Base-by-base conservation (phyloP, 2,888 invertebrate species). In the Ceriagrion tenellum region DNA sequence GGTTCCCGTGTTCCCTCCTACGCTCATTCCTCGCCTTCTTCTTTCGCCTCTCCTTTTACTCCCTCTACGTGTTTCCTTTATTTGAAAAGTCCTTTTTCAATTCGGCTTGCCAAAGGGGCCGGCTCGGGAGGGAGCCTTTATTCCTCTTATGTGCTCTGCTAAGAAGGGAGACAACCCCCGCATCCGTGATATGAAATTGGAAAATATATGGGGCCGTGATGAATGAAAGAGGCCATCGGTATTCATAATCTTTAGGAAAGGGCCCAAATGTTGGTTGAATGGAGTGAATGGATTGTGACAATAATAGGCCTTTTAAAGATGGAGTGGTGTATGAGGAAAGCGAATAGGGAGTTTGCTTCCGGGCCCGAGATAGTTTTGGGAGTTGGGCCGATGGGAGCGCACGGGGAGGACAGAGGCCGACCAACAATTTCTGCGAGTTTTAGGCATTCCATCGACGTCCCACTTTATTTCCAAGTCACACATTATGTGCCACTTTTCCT, bases 191-290 rank as follows among this genome's bases (percentile, higher is more conserved):
- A 81, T 35, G 35, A 81, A 81, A 26, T 81, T 81, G 12, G 81
- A n/a, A 81, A 30, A 35, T 35, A 81, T 35, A 81, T 35, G 81
- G 81, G n/a, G n/a, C 81, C 35, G 81, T 81, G 81, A 81, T 35
- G 81, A 81, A 81, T 81, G 81, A 81, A 69, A 81, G 35, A 81
- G 81, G 81, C 16, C 81, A 81, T 81, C 35, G 81, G 81, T 81
- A 81, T 81, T 81, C 81, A 81, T 81, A 81, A 81, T 81, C 81
- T 81, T 81, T 81, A 35, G 81, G n/a, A 81, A 81, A 81, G 81
- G 81, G n/a, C 35, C 30, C 81, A 13, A 81, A n/a, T 12, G 69
- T 20, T 81, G 81, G 81, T 35, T 35, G 81, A 35, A 81, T 30
- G 81, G 81, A 26, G 81, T 81, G 81, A 81, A 81, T 81, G 26